phyloP scores from a whole-genome alignment of 2,888 invertebrate species.

The Ophioninae sp. region DNA sequence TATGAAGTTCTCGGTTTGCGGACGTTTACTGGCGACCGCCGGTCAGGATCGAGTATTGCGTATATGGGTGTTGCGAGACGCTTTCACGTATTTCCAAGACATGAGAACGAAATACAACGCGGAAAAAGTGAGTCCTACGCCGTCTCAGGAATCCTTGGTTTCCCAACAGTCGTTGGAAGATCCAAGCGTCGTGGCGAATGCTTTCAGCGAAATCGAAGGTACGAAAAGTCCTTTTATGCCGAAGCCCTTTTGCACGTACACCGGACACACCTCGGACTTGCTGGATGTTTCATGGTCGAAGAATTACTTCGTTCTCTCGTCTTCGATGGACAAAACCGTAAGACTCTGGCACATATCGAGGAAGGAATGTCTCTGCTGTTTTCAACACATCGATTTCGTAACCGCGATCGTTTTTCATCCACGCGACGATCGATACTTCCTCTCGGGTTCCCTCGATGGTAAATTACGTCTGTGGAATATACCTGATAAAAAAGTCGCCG shows the following conservation, averaged over 20 bases:
- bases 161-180: constrained; percentile 88
- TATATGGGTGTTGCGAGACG: constrained; percentile 97
- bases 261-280: constrained; percentile 97
- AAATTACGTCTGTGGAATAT: constrained; percentile 99
- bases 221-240: constrained; percentile 89
- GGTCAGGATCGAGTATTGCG: constrained; percentile 97
- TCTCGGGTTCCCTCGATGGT: constrained; percentile 98
- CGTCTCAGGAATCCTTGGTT: constrained; percentile 94
- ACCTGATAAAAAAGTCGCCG: constrained; percentile 98
- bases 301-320: constrained; percentile 98
- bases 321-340: constrained; percentile 99
- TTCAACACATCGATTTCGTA: constrained; percentile 99
- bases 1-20: constrained; percentile 98
- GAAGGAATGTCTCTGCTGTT: constrained; percentile 98
- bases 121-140: constrained; percentile 95
- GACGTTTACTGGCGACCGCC: constrained; percentile 96
- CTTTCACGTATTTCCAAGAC: constrained; percentile 95
- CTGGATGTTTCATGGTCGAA: constrained; percentile 99
- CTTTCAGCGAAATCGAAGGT: constrained; percentile 83
- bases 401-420: constrained; percentile 99
- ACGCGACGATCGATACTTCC: constrained; percentile 93
- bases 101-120: constrained; percentile 97
- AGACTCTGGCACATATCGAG: constrained; percentile 98
- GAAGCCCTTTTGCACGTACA: constrained; percentile 94
- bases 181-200: constrained; percentile 83